Evolutionary conservation across 2,888 invertebrate genomes (phyloP).

Genomic region (Boloria selene): DNA sequence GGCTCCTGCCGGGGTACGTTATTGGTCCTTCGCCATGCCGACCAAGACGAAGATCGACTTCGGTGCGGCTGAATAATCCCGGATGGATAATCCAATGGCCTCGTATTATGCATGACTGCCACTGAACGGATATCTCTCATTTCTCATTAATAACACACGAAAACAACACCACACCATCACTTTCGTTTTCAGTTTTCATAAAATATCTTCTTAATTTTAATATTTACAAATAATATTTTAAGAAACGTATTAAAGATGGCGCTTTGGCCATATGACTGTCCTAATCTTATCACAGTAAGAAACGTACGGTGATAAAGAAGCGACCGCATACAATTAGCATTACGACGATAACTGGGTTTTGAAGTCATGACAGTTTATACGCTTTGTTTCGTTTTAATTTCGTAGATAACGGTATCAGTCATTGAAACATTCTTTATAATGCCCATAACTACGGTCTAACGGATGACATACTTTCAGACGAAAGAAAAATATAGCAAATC

Average conservation of each 20-base stretch:
- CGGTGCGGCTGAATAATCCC: slow-evolving; percentile 53
- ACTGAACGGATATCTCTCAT: slow-evolving; percentile 66
- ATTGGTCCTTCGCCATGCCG: slow-evolving; percentile 59
- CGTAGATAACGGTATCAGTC: slow-evolving; percentile 53
- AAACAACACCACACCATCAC: slow-evolving; percentile 62
- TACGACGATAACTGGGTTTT: slow-evolving; percentile 61
- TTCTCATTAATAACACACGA: slow-evolving; percentile 47
- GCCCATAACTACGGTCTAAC: slow-evolving; percentile 15
- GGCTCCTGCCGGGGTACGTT: slow-evolving; percentile 61
- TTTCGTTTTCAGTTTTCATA: slow-evolving; percentile 36
- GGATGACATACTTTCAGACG: slow-evolving; percentile 28
- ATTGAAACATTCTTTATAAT: slow-evolving; percentile 38
- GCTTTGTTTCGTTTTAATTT: slow-evolving; percentile 49
- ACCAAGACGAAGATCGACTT: slow-evolving; percentile 67
- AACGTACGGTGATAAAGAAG: slow-evolving; percentile 64
- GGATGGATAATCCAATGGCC: slow-evolving; percentile 54
- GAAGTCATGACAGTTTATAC: slow-evolving; percentile 57
- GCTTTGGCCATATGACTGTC: slow-evolving; percentile 69
- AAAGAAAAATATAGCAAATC: slow-evolving; percentile 15
- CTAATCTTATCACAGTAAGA: slow-evolving; percentile 72
- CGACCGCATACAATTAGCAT: slow-evolving; percentile 71
- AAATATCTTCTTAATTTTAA: neutral
- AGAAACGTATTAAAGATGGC: slow-evolving; percentile 52
- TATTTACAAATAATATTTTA: slow-evolving; percentile 40
- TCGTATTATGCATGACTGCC: slow-evolving; percentile 62